phyloP scores from a whole-genome alignment of 2,888 invertebrate species.

The Lissocephala sabroskyi region DNA sequence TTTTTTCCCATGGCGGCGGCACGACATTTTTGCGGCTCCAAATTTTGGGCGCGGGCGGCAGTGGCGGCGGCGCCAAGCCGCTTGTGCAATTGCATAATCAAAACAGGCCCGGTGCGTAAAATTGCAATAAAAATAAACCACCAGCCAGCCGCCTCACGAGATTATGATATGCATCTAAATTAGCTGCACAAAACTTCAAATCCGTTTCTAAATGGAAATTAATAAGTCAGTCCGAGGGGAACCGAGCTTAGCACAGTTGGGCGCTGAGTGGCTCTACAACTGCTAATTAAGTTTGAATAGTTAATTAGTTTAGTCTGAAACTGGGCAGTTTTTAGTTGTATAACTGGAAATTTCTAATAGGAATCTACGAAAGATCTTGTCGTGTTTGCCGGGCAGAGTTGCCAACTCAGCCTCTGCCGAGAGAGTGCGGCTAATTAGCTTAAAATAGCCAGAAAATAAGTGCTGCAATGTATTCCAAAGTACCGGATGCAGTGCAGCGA shows the following conservation, averaged over 20 bases:
- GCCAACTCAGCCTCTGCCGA: too few relatives aligned
- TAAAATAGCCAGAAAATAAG: constrained; percentile 11
- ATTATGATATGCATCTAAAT: constrained; percentile 15
- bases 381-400: too few relatives aligned
- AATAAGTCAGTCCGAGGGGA: constrained; percentile 23
- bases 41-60: too few relatives aligned
- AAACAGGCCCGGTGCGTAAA: constrained; percentile 1
- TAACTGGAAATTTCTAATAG: constrained; percentile 53
- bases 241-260: background rate
- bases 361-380: constrained; percentile 53
- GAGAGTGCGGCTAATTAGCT: constrained; percentile 45
- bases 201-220: constrained; percentile 33
- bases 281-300: constrained; percentile 57
- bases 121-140: background rate
- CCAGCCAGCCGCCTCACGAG: too few relatives aligned
- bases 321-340: constrained; percentile 33
- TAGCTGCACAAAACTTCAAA: constrained; percentile 14
- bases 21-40: too few relatives aligned
- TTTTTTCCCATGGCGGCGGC: too few relatives aligned
- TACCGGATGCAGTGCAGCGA: constrained; percentile 59
- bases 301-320: constrained; percentile 51
- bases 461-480: constrained; percentile 38
- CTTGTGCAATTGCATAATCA: constrained; percentile 35
- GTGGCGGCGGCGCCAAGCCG: too few relatives aligned
- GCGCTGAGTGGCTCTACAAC: constrained; percentile 29